Evolutionary conservation across 2,888 invertebrate species (phyloP).

Genomic region (Phytoseiulus persimilis): DNA sequence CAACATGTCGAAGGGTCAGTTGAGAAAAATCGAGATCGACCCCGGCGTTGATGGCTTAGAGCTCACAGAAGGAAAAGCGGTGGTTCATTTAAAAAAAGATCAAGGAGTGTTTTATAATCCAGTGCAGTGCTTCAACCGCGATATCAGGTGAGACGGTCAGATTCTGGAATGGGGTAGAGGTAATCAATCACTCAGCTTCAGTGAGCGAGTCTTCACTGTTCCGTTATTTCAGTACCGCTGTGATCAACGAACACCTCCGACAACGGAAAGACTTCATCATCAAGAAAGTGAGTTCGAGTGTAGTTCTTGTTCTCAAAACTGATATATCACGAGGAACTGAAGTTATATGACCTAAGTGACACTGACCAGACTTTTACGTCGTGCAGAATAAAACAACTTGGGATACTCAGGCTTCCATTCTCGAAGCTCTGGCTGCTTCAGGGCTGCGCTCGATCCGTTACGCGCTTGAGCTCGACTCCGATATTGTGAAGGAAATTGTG

Average conservation of each 20-base stretch:
- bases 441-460: constrained; percentile 91
- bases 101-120: constrained; percentile 91
- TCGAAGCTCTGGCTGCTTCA: constrained; percentile 92
- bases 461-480: constrained; percentile 82
- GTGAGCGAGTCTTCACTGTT: not conserved
- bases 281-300: constrained; percentile 17
- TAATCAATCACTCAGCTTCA: not conserved
- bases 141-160: constrained; percentile 59
- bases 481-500: constrained; percentile 58
- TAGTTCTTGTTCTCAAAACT: too few species aligned
- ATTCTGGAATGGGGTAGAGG: not conserved
- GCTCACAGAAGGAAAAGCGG: constrained; percentile 67
- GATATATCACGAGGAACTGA: too few species aligned
- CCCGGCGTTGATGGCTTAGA: constrained; percentile 6
- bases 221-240: constrained; percentile 43
- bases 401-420: constrained; percentile 56
- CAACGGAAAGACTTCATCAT: constrained; percentile 41
- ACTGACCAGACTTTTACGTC: not conserved
- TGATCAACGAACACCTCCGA: constrained; percentile 42
- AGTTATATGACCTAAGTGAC: too few species aligned
- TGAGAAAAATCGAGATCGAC: not conserved
- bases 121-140: constrained; percentile 95
- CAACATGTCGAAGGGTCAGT: not conserved
- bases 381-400: constrained; percentile 40
- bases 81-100: constrained; percentile 59